Conservation (phyloP, 2,797 vertebrate genomes). For the Manis javanica region DNA sequence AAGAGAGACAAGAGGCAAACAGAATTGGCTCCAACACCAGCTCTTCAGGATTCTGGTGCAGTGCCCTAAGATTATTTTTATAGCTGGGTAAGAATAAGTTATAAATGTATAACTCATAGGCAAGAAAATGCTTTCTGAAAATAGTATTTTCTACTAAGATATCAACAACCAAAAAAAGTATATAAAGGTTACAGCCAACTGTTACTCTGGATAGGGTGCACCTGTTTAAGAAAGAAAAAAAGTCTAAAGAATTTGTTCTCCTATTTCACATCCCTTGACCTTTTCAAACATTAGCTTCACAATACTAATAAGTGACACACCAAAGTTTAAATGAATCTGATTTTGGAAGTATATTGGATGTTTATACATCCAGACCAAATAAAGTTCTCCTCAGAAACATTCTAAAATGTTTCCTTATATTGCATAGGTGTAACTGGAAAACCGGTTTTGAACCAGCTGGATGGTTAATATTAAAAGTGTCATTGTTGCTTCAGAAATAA, state of each 20-base stretch:
- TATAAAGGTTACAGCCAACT: conserved; percentile 62
- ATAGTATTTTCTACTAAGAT: conserved; percentile 69
- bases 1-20: conserved; percentile 38
- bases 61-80: conserved; percentile 47
- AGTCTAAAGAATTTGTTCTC: conserved; percentile 71
- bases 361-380: conserved; percentile 35
- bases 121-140: conserved; percentile 68
- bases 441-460: neutral
- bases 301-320: conserved; percentile 25
- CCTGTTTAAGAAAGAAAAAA: conserved; percentile 69
- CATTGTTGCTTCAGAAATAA: conserved; percentile 19
- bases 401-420: neutral
- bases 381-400: neutral
- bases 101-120: conserved; percentile 55
- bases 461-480: neutral
- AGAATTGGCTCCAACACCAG: neutral
- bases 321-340: conserved; percentile 36
- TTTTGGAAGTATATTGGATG: neutral
- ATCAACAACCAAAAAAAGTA: conserved; percentile 53
- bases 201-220: conserved; percentile 72
- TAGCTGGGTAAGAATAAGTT: conserved; percentile 43
- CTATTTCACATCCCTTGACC: conserved; percentile 75
- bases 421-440: neutral
- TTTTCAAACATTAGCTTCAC: conserved; percentile 60
- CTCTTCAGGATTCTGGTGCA: conserved; percentile 33